Conservation (phyloP, 2,797 vertebrate species). For the Gobionotothen gibberifrons region DNA sequence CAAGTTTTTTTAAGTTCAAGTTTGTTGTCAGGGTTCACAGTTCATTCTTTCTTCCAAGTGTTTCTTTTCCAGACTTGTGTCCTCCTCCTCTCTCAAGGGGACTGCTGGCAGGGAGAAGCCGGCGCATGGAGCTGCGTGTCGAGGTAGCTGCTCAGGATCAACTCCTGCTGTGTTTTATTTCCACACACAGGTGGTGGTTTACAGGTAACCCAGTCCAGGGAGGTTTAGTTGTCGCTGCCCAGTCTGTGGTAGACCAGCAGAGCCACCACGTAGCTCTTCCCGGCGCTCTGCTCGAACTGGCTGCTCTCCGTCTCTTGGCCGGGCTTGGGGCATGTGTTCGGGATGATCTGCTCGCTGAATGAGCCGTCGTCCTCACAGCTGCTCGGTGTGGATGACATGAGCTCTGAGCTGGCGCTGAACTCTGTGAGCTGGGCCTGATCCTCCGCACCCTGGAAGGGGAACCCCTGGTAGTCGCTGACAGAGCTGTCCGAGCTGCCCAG, state of each 20-base stretch:
- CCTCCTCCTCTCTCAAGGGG: conserved; percentile 7
- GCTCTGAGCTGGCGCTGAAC: conserved; percentile 3
- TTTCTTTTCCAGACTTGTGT: not conserved
- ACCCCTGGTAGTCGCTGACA: conserved; percentile 57
- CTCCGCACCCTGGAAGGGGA: conserved; percentile 74
- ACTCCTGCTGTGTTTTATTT: conserved; percentile 4
- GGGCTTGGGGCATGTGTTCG: conserved; percentile 47
- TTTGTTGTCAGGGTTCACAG: conserved; percentile 46
- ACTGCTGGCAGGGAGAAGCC: conserved; percentile 6
- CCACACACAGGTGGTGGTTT: not conserved
- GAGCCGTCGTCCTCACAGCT: not conserved
- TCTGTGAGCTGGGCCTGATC: conserved; percentile 59
- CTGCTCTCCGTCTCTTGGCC: conserved; percentile 32
- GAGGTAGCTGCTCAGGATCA: not conserved
- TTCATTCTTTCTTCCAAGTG: conserved; percentile 13
- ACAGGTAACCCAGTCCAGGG: not conserved
- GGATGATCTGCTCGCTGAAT: conserved; percentile 25
- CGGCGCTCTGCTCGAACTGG: conserved; percentile 69
- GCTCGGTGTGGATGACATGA: not conserved
- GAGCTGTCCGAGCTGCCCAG: conserved; percentile 33
- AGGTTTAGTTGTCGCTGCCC: conserved; percentile 74
- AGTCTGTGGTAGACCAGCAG: conserved; percentile 83
- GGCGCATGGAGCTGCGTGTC: conserved; percentile 22
- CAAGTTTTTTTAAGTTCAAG: conserved; percentile 71
- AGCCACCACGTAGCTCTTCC: conserved; percentile 82